Conservation (phyloP, 2,113 vertebrate species). For the Calypte anna region DNA sequence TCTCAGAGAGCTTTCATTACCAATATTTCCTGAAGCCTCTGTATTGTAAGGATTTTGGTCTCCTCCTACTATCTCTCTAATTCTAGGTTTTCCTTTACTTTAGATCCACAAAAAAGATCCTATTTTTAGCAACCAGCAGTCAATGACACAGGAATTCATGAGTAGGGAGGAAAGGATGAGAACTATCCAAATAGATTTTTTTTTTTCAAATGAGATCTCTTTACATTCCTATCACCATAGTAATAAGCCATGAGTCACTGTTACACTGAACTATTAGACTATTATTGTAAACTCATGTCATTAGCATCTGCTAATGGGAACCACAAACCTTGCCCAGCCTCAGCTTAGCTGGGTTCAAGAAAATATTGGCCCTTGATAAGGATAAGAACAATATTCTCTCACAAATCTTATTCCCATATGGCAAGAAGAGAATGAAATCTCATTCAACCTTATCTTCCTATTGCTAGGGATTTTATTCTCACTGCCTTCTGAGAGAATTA, state of each 20-base stretch:
- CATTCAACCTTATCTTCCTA: not conserved
- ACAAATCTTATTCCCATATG: not conserved
- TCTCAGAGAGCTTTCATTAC: not conserved
- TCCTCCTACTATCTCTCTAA: not conserved
- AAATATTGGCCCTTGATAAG: not conserved
- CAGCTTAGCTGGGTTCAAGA: not conserved
- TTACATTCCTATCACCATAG: conserved; percentile 4
- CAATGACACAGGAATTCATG: conserved; percentile 50
- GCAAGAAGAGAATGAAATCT: not conserved
- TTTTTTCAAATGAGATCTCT: conserved; percentile 37
- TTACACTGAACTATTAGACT: conserved; percentile 30
- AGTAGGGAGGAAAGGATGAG: conserved; percentile 62
- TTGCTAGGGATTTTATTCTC: not conserved
- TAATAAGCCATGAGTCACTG: conserved; percentile 48
- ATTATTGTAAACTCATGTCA: conserved; percentile 36
- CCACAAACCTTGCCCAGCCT: not conserved
- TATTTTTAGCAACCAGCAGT: conserved; percentile 50
- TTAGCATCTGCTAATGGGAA: conserved; percentile 14
- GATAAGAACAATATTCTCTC: conserved; percentile 2
- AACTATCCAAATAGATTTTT: conserved; percentile 37
- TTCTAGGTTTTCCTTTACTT: conserved; percentile 33
- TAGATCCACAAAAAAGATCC: not conserved
- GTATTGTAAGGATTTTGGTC: not conserved
- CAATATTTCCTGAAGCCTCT: not conserved
- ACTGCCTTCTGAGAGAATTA: not conserved